Base-by-base conservation (phyloP, 2,797 vertebrate species). In the Sitta carolinensis region DNA sequence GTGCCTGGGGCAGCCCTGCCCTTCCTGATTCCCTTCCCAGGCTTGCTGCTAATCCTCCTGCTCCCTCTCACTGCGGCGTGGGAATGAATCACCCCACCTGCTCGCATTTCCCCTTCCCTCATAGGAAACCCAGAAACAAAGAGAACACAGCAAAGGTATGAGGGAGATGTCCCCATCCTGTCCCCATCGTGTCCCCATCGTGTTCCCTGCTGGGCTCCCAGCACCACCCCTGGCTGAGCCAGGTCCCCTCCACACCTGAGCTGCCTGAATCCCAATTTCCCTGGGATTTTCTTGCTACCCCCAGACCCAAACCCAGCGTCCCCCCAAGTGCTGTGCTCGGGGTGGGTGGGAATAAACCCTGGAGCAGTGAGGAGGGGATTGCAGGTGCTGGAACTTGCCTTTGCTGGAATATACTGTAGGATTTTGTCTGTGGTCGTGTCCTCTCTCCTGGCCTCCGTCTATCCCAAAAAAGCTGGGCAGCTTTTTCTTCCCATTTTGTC, bases 321-420 rank as follows among this genome's bases (percentile, higher is more conserved):
- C 36, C 17, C 5, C 32, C 30, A 1, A 14, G 9, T 1, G 3
- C 54, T 36, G 30, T 6, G 61, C 80, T 38, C 3, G 57, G 72
- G 48, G 4, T 10, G 43, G 66, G 68, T 78, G 78, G 61, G 40
- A 86, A 78, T 5, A 14, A 47, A 6, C 13, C 14, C 36, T 29
- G 79, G 75, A 50, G 61, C 29, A 10, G 40, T 1, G 29, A 58
- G 80, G n/a, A 23, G 13, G 66, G 42, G 43, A 11, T 2, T 58
- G 68, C n/a, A 40, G 74, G 52, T 5, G 84, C 23, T 72, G 68
- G 90, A 42, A 94, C 98, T 98, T 96, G 97, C 98, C 97, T 97
- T 96, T 25, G 96, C 98, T 0, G 98, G 97, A 38, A 98, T 96
- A 62, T 98, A 98, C 85, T 96, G 95, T 90, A 98, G 97, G 93